Conservation (phyloP, 2,113 vertebrate genomes). For the Myiopsitta monachus region DNA sequence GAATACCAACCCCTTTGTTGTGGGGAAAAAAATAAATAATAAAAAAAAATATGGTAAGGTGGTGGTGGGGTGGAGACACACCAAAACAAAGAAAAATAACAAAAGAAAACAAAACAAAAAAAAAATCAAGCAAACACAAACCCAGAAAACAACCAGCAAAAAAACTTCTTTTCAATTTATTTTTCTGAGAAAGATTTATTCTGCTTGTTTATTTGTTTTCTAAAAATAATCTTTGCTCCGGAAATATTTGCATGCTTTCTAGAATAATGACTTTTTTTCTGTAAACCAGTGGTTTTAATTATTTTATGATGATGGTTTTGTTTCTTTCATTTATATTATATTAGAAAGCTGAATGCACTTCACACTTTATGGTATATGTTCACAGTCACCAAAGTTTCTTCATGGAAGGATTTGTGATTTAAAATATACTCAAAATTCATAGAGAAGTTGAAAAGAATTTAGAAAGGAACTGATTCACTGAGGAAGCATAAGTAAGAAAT, state of each 20-base stretch:
- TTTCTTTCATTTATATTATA: neutral
- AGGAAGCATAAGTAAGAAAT: neutral
- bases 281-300: neutral
- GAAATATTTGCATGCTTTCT: neutral
- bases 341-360: neutral
- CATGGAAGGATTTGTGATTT: neutral
- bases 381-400: neutral
- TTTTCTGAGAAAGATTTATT: neutral
- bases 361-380: neutral
- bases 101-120: neutral
- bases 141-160: neutral
- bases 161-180: accelerated
- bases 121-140: neutral
- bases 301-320: neutral
- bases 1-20: neutral
- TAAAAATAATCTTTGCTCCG: neutral
- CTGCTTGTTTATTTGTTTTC: neutral
- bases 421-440: neutral
- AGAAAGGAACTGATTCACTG: neutral
- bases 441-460: neutral
- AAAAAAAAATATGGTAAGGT: neutral
- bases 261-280: neutral
- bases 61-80: neutral
- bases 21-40: accelerated
- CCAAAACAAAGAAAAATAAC: neutral